Evolutionary conservation across 2,113 vertebrate genomes (phyloP), one percentile per base, ranked within the genome.

Genomic region (Gobio gobio): DNA sequence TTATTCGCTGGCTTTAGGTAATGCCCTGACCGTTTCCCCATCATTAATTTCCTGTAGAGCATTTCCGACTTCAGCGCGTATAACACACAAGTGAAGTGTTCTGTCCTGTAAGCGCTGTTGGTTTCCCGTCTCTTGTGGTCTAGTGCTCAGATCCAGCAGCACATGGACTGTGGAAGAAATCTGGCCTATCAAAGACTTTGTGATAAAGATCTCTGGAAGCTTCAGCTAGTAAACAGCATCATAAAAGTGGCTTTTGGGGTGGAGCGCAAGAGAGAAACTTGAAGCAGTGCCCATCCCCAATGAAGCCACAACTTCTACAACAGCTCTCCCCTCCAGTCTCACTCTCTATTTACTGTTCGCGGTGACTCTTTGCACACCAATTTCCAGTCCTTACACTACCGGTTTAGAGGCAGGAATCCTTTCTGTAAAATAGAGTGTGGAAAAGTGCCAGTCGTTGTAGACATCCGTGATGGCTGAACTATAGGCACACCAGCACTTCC

Each of bases 151-250:
- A 73, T 77, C 66, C 51, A 70, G 40, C 93, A 91, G 90, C 92
- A 93, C 90, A 93, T 94, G 93, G 94, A 92, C 92, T 87, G 91
- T 92, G 92, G 93, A 93, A 92, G 90, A 91, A 94, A 94, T 94
- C 92, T 54, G 26, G 74, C 74, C 14, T 54, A 76, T 76, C 49
- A 94, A 93, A 94, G 91, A 85, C 68, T 47, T n/a, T 87, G 89
- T 90, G 94, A 94, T 93, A 93, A 92, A 92, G 92, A 94, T 94
- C 93, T 94, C 92, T 94, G 93, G 93, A 94, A 94, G 92, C 91
- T 86, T 85, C 59, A 88, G 92, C 91, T 92, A 93, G 93, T 94
- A 94, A 94, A 94, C 94, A 94, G 92, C 86, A 87, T 87, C 90
- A 94, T 94, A 93, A 94, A 94, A 94, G 93, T 73, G 40, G 91